A percentile compares a stretch with the other conserved stretches of the same genome.
Evolutionary conservation across 2,888 invertebrate species (phyloP).

Genomic region (Latrodectus hesperus): DNA sequence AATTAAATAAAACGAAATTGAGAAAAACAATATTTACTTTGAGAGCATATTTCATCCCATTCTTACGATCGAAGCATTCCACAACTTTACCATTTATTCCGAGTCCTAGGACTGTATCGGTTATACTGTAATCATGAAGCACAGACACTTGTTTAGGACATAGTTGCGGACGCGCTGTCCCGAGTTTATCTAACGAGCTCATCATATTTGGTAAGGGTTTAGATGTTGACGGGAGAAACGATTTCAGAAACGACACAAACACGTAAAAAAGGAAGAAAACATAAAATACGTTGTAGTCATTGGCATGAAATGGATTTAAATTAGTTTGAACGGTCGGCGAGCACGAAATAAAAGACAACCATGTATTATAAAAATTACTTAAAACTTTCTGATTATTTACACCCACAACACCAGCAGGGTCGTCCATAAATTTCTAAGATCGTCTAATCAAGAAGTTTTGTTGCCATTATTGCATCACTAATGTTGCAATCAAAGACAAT

Average conservation of each 20-base stretch:
- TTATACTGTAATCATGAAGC: slow-evolving; percentile 92
- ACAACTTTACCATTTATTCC: slow-evolving; percentile 99
- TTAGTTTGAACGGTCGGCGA: slow-evolving; percentile 3
- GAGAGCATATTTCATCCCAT: slow-evolving; percentile 88
- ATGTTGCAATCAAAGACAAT: slow-evolving; percentile 23
- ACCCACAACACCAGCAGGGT: slow-evolving; percentile 42
- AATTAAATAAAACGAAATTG: too few relatives aligned
- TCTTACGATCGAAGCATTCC: slow-evolving; percentile 88
- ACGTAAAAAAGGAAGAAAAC: slow-evolving; percentile 48
- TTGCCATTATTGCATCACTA: slow-evolving; percentile 48
- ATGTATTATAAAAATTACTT: slow-evolving; percentile 33
- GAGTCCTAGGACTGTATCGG: slow-evolving; percentile 92
- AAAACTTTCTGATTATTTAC: slow-evolving; percentile 32
- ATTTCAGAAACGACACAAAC: slow-evolving; percentile 49
- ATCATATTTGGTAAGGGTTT: slow-evolving; percentile 24
- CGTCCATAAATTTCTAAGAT: slow-evolving; percentile 49
- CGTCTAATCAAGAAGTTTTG: slow-evolving; percentile 32
- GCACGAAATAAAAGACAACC: not conserved
- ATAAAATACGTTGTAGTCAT: slow-evolving; percentile 35
- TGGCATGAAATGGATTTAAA: slow-evolving; percentile 47
- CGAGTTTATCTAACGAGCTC: slow-evolving; percentile 59
- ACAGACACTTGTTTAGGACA: slow-evolving; percentile 84
- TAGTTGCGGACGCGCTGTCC: slow-evolving; percentile 70
- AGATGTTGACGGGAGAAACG: slow-evolving; percentile 7
- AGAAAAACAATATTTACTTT: slow-evolving; percentile 81